Percentiles rank a stretch among this genome's conserved stretches.
Evolutionary conservation across 2,888 invertebrate species (phyloP).

Genomic region (Spilarctia lutea): DNA sequence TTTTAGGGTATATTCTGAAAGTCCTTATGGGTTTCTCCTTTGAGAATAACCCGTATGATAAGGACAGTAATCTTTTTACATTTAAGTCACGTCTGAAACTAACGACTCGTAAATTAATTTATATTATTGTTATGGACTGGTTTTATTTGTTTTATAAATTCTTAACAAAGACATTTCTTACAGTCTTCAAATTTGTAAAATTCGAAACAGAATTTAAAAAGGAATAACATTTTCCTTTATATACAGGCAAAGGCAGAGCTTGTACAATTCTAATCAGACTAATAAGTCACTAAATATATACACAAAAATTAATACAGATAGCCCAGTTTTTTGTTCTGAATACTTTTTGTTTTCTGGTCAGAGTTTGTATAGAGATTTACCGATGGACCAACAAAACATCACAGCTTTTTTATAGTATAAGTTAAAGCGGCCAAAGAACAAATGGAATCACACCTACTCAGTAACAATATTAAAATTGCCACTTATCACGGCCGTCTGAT

Average conservation of each 20-base stretch:
- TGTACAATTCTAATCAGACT: background rate
- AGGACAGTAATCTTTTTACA: conserved; percentile 20
- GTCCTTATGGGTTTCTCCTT: conserved; percentile 21
- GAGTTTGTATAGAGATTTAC: background rate
- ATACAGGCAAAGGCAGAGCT: background rate
- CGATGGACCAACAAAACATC: too few species aligned
- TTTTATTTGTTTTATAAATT: background rate
- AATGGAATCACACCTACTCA: too few species aligned
- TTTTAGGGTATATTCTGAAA: conserved; percentile 34
- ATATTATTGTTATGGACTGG: background rate
- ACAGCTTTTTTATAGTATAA: too few species aligned
- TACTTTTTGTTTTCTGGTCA: background rate
- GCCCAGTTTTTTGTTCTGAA: background rate
- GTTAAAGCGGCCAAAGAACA: too few species aligned
- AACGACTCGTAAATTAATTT: background rate
- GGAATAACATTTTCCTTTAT: too few species aligned
- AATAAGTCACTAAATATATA: background rate
- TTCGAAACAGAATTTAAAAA: background rate
- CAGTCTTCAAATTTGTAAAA: background rate
- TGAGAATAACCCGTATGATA: conserved; percentile 18
- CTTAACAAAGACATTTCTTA: background rate
- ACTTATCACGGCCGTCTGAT: too few species aligned
- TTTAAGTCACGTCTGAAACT: background rate
- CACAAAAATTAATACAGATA: too few species aligned
- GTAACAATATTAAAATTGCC: too few species aligned